Percentiles rank a stretch among this genome's conserved stretches.
phyloP scores from a whole-genome alignment of 2,113 vertebrate species.

The Baryphthengus martii region DNA sequence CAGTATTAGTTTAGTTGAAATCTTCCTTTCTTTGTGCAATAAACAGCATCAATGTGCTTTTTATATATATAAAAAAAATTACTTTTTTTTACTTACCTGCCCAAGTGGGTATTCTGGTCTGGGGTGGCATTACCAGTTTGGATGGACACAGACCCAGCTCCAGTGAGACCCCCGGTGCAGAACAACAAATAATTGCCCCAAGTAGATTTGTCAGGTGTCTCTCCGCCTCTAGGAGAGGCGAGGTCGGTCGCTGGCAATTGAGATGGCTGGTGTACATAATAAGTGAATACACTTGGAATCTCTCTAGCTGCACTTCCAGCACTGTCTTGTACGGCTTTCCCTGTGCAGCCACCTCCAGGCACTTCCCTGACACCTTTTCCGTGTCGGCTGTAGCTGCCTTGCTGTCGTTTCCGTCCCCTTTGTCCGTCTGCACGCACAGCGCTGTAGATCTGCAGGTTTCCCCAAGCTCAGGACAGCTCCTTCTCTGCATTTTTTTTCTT shows the following conservation, averaged over 20 bases:
- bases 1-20: neutral
- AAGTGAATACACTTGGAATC: neutral
- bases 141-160: neutral
- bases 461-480: neutral
- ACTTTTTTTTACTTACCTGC: neutral
- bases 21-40: constrained; percentile 40
- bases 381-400: neutral
- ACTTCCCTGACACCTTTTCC: neutral
- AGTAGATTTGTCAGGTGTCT: neutral
- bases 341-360: neutral
- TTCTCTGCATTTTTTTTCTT: neutral
- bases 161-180: neutral
- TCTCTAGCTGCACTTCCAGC: constrained; percentile 14
- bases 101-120: neutral
- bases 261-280: constrained; percentile 15
- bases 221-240: neutral
- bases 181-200: neutral
- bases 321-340: neutral
- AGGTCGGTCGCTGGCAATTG: neutral
- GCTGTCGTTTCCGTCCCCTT: neutral
- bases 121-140: neutral
- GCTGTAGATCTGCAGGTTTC: neutral
- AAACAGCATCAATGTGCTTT: constrained; percentile 30
- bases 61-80: neutral
- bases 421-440: neutral